Evolutionary conservation across 2,888 invertebrate species (phyloP).

Genomic region (Drosophila colorata): DNA sequence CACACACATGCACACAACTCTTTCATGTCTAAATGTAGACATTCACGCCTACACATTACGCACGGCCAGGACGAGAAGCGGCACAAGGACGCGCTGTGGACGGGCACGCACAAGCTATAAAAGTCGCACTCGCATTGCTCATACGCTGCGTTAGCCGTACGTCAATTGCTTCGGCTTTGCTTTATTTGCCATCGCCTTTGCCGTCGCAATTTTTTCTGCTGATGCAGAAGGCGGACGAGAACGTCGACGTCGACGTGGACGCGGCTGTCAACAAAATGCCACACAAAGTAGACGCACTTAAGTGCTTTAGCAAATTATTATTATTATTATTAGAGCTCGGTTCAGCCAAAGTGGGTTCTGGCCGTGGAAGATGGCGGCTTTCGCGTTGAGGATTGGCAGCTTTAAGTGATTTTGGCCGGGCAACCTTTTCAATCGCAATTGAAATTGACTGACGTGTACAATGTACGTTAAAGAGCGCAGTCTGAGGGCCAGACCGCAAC

Average conservation of each 20-base stretch:
- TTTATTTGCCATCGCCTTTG: conserved; percentile 49
- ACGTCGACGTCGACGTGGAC: conserved; percentile 1
- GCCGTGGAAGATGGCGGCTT: neutral
- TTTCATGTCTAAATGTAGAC: conserved; percentile 65
- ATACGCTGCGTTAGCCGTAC: conserved; percentile 65
- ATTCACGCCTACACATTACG: conserved; percentile 61
- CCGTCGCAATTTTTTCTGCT: conserved; percentile 3
- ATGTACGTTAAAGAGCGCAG: conserved; percentile 20
- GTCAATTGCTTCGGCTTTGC: conserved; percentile 61
- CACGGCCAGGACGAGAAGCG: conserved; percentile 13
- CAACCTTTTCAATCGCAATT: conserved; percentile 73
- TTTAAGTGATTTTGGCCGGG: conserved; percentile 72
- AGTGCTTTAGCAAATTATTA: conserved; percentile 81
- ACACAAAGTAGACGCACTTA: conserved; percentile 76
- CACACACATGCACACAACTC: conserved; percentile 29
- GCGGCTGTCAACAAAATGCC: conserved; percentile 57
- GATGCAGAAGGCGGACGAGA: conserved; percentile 16
- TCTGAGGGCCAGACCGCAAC: conserved; percentile 54
- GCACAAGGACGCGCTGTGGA: conserved; percentile 7
- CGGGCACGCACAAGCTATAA: conserved; percentile 67
- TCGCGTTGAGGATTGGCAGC: conserved; percentile 60
- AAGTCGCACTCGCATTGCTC: conserved; percentile 67
- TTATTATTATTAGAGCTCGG: conserved; percentile 60
- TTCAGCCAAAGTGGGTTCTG: neutral
- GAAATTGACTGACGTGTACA: conserved; percentile 55